A percentile compares a stretch with the other conserved stretches of the same genome.
These are phyloP conservation scores for Norana najaformis DNA, from an alignment of 2,888 invertebrate species.

Conservation along the genomic window DNA sequence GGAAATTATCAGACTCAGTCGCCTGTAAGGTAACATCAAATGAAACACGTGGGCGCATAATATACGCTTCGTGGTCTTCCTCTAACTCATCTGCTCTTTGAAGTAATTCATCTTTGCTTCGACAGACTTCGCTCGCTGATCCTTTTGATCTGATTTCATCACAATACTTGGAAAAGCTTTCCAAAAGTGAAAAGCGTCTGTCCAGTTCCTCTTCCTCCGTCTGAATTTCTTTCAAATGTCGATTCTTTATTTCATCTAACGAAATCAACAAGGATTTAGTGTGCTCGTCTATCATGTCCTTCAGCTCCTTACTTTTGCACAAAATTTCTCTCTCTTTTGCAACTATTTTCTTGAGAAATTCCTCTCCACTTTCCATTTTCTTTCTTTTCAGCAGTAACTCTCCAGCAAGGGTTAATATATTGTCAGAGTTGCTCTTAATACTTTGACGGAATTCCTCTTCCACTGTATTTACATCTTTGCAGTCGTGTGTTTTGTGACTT, in stretches of 20 bases:
- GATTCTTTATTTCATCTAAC: background rate
- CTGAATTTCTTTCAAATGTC: background rate
- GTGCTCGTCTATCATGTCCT: background rate
- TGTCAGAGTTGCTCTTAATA: background rate
- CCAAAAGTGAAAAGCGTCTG: background rate
- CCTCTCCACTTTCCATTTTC: background rate
- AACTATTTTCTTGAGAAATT: background rate
- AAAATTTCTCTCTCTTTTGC: slow-evolving; percentile 2
- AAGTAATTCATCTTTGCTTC: background rate
- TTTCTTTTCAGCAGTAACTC: background rate
- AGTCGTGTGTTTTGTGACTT: background rate
- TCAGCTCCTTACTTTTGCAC: background rate
- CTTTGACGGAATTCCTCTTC: background rate
- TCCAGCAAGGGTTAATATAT: background rate
- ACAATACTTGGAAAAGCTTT: background rate
- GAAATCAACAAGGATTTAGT: background rate
- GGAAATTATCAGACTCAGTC: background rate
- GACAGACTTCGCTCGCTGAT: background rate
- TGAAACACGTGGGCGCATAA: background rate
- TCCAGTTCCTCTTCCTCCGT: background rate
- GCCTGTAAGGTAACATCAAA: background rate
- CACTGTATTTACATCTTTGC: slow-evolving; percentile 1
- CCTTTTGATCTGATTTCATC: background rate
- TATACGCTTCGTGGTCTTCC: background rate
- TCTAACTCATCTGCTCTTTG: background rate